A percentile compares a stretch with the other conserved stretches of the same genome.
phyloP scores from a whole-genome alignment of 2,797 vertebrate species.

The Rhinophrynus dorsalis region DNA sequence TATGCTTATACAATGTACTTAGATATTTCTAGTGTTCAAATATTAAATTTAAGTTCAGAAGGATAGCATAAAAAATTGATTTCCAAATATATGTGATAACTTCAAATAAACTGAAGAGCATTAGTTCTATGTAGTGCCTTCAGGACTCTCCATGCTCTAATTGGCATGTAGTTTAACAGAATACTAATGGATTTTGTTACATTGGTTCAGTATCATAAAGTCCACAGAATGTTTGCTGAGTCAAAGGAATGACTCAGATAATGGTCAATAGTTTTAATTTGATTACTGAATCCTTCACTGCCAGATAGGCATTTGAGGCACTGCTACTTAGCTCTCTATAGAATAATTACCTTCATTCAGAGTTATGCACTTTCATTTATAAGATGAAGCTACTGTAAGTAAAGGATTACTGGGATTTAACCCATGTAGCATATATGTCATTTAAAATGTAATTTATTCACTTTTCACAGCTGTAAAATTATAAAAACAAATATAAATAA shows the following conservation, averaged over 20 bases:
- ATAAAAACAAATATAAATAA: too few species aligned
- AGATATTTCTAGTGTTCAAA: too few species aligned
- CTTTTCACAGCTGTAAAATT: too few species aligned
- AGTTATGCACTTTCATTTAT: too few species aligned
- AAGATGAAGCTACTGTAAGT: too few species aligned
- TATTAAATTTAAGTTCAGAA: neutral
- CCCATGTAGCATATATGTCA: too few species aligned
- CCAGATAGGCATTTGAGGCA: neutral
- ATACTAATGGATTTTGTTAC: conserved; percentile 21
- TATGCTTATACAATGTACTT: too few species aligned
- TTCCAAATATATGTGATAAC: neutral
- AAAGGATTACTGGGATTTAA: neutral
- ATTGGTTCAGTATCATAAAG: conserved; percentile 40
- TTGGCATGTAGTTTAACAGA: conserved; percentile 27
- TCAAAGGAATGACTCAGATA: conserved; percentile 25
- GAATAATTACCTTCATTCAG: too few species aligned
- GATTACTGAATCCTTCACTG: conserved; percentile 8
- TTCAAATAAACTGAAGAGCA: neutral
- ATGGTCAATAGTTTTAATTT: conserved; percentile 21
- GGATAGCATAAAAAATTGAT: neutral
- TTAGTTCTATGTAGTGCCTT: conserved; percentile 8
- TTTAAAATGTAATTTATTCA: too few species aligned
- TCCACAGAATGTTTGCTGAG: conserved; percentile 30
- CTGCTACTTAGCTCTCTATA: neutral
- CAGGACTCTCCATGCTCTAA: conserved; percentile 30